Base-by-base conservation (phyloP, 2,797 vertebrate species). In the Enoplosus armatus region DNA sequence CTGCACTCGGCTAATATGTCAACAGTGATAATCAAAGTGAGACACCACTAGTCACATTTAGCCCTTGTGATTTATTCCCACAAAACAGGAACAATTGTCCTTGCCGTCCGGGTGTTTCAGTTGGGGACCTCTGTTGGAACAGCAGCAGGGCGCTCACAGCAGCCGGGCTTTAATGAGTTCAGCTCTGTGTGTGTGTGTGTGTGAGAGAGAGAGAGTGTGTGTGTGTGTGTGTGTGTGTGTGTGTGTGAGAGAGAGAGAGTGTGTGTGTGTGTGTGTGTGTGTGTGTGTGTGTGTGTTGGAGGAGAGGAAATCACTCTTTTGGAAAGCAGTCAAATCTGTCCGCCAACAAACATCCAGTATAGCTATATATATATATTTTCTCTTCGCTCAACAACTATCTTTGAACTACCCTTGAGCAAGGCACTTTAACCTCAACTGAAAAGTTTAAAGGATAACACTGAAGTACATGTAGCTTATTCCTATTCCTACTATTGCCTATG, bases 51-150 rank as follows among this genome's bases (percentile, higher is more conserved):
- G 84, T 76, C 86, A 79, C 85, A 82, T 91, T 90, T 72, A 89
- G 87, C 82, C 65, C 26, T 69, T 74, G 88, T 90, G 90, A 93
- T 92, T 93, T 89, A 94, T 89, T 89, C 82, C 55, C 66, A 79
- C 82, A 86, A 83, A 92, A 83, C 54, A 77, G 83, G 83, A 88
- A 87, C 86, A 77, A 89, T 90, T 92, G 90, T 92, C 90, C 90
- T 91, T 91, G 85, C 87, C 43, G 68, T 61, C 74, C 48, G 61
- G 73, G 53, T 71, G 82, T 89, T 89, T 83, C 75, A 84, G 77
- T 89, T 8, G 47, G 55, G 75, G 76, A 88, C 79, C 85, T 89
- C 75, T 81, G 80, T 68, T 81, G 76, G 83, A 87, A 82, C 76
- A 79, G 75, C 45, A 33, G 83, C 47, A 56, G 75, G 70, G 79